phyloP scores from a whole-genome alignment of 2,113 vertebrate species.

The Gnathonemus echidnorhynchus region DNA sequence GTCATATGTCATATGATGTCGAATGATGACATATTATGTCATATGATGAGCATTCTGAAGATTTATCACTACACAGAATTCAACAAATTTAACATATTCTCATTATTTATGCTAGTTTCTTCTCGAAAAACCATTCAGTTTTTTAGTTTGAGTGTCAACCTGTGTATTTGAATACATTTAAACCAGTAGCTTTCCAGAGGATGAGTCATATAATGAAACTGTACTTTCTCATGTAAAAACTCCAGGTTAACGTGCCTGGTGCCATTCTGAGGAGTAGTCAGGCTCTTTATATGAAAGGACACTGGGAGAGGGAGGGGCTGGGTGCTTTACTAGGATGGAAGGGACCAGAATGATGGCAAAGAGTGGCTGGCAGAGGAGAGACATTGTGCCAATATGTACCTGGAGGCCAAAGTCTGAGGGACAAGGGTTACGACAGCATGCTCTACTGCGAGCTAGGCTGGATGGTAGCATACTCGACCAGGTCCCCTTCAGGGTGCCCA shows the following conservation, averaged over 20 bases:
- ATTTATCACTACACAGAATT: neutral
- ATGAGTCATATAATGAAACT: neutral
- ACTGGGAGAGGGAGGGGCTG: neutral
- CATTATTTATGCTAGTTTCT: neutral
- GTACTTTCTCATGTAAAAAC: neutral
- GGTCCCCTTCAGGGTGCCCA: constrained; percentile 74
- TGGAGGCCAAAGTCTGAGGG: constrained; percentile 74
- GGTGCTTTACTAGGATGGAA: constrained; percentile 33
- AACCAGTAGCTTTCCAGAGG: neutral
- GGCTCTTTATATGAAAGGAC: neutral
- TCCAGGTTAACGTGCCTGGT: neutral
- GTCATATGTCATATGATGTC: neutral
- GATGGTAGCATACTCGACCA: constrained; percentile 92
- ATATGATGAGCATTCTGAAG: neutral
- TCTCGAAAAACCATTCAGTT: neutral
- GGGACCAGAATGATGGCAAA: constrained; percentile 23
- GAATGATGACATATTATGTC: neutral
- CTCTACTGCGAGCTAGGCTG: constrained; percentile 80
- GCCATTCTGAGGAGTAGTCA: neutral
- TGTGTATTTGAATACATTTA: neutral
- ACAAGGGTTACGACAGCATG: constrained; percentile 72
- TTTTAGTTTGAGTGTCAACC: neutral
- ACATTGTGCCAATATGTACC: constrained; percentile 64
- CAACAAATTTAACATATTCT: neutral
- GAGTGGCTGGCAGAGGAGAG: neutral